A percentile compares a stretch with the other conserved stretches of the same genome.
These are phyloP conservation scores for Catalaphyllia jardinei DNA, from an alignment of 64 coral and sea anemone species.

Conservation along the genomic window DNA sequence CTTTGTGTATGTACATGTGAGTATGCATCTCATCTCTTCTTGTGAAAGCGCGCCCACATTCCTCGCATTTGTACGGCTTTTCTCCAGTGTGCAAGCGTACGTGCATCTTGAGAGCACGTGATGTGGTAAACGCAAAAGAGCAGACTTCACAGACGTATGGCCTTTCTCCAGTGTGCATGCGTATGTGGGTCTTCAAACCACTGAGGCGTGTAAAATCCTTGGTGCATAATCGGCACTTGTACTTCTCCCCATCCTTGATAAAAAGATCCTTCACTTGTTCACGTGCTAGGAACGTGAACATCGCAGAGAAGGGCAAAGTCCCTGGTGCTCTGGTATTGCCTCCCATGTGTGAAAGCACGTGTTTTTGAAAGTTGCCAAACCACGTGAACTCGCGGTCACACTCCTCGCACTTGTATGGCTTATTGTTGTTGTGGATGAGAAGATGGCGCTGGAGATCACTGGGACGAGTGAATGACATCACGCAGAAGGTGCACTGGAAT, in stretches of 20 bases:
- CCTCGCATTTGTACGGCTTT: conserved; percentile 95
- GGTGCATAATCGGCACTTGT: conserved; percentile 69
- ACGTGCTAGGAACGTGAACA: conserved; percentile 86
- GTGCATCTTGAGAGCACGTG: conserved; percentile 98
- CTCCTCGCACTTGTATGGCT: conserved; percentile 94
- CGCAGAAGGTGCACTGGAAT: conserved; percentile 83
- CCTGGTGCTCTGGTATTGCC: conserved; percentile 25
- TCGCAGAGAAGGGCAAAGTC: conserved; percentile 55
- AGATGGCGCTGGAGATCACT: conserved; percentile 89
- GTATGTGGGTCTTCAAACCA: conserved; percentile 81
- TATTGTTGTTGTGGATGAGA: conserved; percentile 85
- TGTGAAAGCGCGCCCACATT: conserved; percentile 86
- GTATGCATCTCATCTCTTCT: conserved; percentile 95
- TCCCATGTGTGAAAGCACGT: conserved; percentile 83
- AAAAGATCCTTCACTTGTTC: conserved; percentile 93
- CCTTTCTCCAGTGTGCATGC: conserved; percentile 84
- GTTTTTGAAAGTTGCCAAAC: conserved; percentile 98
- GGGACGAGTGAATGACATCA: conserved; percentile 88
- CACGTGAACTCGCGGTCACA: conserved; percentile 96
- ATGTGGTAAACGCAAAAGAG: conserved; percentile 92
- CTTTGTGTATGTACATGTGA: conserved; percentile 96
- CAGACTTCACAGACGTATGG: conserved; percentile 90
- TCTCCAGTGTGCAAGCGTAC: conserved; percentile 93
- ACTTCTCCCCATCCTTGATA: conserved; percentile 89
- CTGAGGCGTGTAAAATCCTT: conserved; percentile 87